Conservation (phyloP, 92 coral and sea anemone genomes). For the Phenganax subtilis region DNA sequence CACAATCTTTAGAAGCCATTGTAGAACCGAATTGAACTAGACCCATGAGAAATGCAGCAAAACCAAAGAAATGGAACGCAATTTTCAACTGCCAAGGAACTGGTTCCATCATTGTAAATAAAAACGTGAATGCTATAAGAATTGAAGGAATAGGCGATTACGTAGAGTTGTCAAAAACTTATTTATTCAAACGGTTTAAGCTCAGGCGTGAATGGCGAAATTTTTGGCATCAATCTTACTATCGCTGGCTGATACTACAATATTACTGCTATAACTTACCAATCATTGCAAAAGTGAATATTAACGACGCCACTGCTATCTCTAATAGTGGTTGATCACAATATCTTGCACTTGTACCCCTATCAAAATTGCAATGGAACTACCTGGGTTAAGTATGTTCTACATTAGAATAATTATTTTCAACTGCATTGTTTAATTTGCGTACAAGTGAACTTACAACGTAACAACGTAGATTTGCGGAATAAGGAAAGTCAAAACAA, state of each 20-base stretch:
- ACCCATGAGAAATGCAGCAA: conserved; percentile 91
- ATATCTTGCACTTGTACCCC: conserved; percentile 54
- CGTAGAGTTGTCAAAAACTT: too few relatives aligned
- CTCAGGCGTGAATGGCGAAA: too few relatives aligned
- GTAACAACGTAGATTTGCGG: conserved; percentile 81
- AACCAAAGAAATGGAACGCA: conserved; percentile 98
- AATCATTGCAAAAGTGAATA: conserved; percentile 90
- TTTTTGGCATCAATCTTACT: neutral
- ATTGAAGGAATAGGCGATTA: too few relatives aligned
- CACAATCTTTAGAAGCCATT: conserved; percentile 66
- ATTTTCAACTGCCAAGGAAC: conserved; percentile 99
- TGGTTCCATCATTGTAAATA: conserved; percentile 95
- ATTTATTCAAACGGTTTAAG: too few relatives aligned
- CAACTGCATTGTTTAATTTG: neutral
- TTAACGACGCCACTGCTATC: conserved; percentile 82
- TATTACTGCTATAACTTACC: conserved; percentile 49
- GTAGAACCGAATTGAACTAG: conserved; percentile 92
- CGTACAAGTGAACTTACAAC: conserved; percentile 62
- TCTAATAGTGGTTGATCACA: conserved; percentile 89
- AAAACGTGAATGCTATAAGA: conserved; percentile 74
- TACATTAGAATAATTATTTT: neutral
- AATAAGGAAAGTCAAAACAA: conserved; percentile 66
- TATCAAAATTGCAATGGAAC: neutral
- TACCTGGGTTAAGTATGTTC: neutral
- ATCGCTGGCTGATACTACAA: neutral